Evolutionary conservation across 2,113 vertebrate species (phyloP).

Genomic region (Colaptes auratus): DNA sequence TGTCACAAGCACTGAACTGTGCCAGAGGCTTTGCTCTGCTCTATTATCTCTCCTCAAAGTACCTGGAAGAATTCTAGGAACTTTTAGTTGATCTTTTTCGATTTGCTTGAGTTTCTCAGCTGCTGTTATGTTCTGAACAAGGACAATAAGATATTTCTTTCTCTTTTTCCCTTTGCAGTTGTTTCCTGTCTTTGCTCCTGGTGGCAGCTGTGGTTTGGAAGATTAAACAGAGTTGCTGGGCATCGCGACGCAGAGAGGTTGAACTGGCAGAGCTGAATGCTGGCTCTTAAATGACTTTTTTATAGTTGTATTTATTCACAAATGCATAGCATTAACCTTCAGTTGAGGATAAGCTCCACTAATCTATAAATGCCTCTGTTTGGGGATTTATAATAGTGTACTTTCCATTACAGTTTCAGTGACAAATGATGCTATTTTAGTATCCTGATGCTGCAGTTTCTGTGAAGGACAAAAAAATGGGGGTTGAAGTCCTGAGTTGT

Average conservation of each 20-base stretch:
- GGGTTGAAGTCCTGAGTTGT: background rate
- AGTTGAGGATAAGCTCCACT: background rate
- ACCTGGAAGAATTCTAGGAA: background rate
- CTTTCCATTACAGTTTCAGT: background rate
- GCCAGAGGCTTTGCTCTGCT: background rate
- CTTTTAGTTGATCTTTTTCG: background rate
- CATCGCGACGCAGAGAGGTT: slow-evolving; percentile 92
- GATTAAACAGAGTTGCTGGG: slow-evolving; percentile 97
- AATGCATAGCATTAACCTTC: background rate
- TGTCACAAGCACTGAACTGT: background rate
- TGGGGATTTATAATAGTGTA: background rate
- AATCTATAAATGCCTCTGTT: slow-evolving; percentile 16
- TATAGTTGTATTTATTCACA: background rate
- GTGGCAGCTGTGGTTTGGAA: slow-evolving; percentile 97
- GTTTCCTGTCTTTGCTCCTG: slow-evolving; percentile 93
- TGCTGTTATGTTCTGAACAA: background rate
- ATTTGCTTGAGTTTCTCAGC: background rate
- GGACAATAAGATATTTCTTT: background rate
- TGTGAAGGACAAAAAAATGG: background rate
- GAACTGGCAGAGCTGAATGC: background rate
- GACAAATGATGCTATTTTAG: background rate
- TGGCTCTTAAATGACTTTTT: background rate
- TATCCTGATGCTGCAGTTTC: slow-evolving; percentile 6
- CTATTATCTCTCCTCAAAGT: background rate
- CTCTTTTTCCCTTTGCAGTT: slow-evolving; percentile 75